These are phyloP conservation scores for Heliconius ismenius DNA, from an alignment of 2,888 invertebrate species.

Conservation along the genomic window DNA sequence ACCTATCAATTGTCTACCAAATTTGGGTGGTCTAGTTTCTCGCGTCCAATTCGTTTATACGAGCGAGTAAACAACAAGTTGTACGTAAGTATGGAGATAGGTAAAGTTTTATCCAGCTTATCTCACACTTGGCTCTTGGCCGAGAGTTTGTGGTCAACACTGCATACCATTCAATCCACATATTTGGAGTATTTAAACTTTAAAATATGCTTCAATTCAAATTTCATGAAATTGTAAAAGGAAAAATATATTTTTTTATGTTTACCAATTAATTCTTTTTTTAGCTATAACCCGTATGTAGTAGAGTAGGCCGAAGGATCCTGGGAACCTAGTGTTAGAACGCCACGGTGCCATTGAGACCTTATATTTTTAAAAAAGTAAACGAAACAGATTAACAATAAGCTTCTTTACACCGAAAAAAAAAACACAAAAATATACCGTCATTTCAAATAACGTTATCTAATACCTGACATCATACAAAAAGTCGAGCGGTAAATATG, in stretches of 20 bases:
- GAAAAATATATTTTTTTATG: background rate
- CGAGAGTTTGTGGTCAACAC: constrained; percentile 20
- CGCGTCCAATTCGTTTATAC: constrained; percentile 34
- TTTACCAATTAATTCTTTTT: too few relatives aligned
- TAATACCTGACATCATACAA: constrained; percentile 8
- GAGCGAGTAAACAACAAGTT: constrained; percentile 36
- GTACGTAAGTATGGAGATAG: constrained; percentile 25
- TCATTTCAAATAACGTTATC: constrained; percentile 19
- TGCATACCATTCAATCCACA: constrained; percentile 17
- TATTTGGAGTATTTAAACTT: background rate
- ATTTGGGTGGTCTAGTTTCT: constrained; percentile 30
- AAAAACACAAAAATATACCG: constrained; percentile 12
- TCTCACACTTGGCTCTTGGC: constrained; percentile 29
- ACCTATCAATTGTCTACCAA: constrained; percentile 21
- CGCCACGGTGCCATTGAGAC: too few relatives aligned
- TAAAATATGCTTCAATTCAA: background rate
- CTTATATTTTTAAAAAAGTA: background rate
- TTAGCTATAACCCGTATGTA: too few relatives aligned
- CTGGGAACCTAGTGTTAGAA: too few relatives aligned
- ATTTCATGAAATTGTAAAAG: background rate
- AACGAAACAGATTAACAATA: background rate
- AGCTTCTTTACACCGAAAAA: constrained; percentile 2
- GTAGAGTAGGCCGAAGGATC: too few relatives aligned
- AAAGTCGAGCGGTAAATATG: constrained; percentile 14
- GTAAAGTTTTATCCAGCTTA: constrained; percentile 35